Conservation (phyloP, 2,888 invertebrate species). For the Cotesia congregata region DNA sequence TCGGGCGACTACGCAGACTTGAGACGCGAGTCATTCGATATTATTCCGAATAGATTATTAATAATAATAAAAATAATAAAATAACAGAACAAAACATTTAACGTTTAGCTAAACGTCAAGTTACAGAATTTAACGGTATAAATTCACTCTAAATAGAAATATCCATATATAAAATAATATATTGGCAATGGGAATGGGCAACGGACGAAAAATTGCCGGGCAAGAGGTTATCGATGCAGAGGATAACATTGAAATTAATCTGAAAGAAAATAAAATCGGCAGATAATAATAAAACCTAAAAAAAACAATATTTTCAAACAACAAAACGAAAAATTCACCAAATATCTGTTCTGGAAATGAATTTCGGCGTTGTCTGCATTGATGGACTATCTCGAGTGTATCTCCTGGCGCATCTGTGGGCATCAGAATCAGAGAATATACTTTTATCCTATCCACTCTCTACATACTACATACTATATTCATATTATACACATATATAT, state of each 20-base stretch:
- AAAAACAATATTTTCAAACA: constrained; percentile 3
- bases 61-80: too few relatives aligned
- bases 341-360: constrained; percentile 18
- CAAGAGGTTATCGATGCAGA: constrained; percentile 28
- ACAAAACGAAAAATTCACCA: constrained; percentile 12
- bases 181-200: constrained; percentile 4
- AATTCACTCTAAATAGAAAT: constrained; percentile 8
- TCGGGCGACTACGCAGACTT: neutral
- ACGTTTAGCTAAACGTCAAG: neutral
- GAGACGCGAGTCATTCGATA: neutral
- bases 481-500: neutral
- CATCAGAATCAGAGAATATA: neutral
- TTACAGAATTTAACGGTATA: neutral
- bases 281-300: neutral
- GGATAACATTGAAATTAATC: constrained; percentile 19
- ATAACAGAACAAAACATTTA: neutral
- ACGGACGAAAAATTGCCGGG: constrained; percentile 13
- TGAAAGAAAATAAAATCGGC: constrained; percentile 11
- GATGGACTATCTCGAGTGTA: constrained; percentile 27
- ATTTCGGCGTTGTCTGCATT: constrained; percentile 33
- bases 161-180: neutral
- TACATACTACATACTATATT: too few relatives aligned
- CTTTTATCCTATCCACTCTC: too few relatives aligned
- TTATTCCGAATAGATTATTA: neutral
- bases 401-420: constrained; percentile 43